Evolutionary conservation across 1,140 invertebrate genomes (phyloP), one percentile per base, ranked within the genome.

Genomic region (Acromyrmex heyeri): DNA sequence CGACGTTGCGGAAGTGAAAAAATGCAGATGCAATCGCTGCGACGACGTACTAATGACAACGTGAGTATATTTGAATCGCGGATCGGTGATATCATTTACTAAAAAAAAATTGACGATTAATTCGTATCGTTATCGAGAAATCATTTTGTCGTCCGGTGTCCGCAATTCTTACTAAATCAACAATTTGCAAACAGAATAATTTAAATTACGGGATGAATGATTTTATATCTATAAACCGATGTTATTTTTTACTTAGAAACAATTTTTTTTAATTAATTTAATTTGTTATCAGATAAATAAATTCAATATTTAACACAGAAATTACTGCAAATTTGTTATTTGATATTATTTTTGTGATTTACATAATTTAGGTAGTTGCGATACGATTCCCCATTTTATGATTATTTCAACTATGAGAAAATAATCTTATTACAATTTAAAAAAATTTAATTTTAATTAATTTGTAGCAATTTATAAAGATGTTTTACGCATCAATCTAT

Each of bases 1-100:
- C 61, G 50, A 65, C 76, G 44, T 89, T 53, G 73, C 88, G 85
- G 85, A 90, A 89, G 78, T 75, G 48, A 24, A 90, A 85, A 88
- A 85, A 55, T 78, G 88, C 85, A 78, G 65, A 83, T 62, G 72
- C 61, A 87, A 44, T 72, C 75, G 59, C 48, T 57, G 55, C 79
- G 50, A 81, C 50, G 48, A 81, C 48, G 30, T 81, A 81, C 50
- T 81, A 81, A 70, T 81, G 62, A 81, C 64, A 48, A 79, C 48
- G 77, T 53, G 77, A 70, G 50, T 81, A 70, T 70, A 70, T 81
- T 81, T 55, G 48, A 38, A 70, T 81, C 48, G 77, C 14, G 48
- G 48, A 81, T 81, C 30, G 77, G 48, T 70, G 64, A 69, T 50
- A 57, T 55, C 77, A 69, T 38, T 65, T 44, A 30, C 30, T 55